These are phyloP conservation scores for Cepphus grylle DNA, from an alignment of 2,113 vertebrate genomes.

Conservation along the genomic window DNA sequence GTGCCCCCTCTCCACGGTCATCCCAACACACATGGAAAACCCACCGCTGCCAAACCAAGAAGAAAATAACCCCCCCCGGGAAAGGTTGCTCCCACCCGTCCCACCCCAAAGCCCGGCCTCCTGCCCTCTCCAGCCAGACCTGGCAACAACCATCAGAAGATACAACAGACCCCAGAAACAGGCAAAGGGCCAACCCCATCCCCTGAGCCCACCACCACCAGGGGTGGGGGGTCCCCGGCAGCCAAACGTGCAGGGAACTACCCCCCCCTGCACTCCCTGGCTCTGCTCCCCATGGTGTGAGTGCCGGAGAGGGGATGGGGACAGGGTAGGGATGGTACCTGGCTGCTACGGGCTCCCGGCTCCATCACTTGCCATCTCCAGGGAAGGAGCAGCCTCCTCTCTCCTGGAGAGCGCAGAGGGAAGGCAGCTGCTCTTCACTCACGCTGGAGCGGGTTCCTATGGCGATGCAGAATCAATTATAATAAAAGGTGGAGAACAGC, in stretches of 20 bases:
- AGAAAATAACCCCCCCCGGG: no score
- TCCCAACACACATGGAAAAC: background rate
- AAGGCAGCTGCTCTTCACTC: background rate
- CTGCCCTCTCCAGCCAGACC: background rate
- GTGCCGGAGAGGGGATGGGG: background rate
- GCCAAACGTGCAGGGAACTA: rapidly evolving
- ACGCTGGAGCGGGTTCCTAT: constrained; percentile 54
- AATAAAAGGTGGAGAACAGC: constrained; percentile 59
- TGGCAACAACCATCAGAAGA: rapidly evolving
- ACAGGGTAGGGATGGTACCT: background rate
- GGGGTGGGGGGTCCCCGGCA: background rate
- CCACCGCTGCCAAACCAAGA: background rate
- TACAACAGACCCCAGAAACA: rapidly evolving
- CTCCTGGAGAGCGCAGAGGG: background rate
- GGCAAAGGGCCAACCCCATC: background rate
- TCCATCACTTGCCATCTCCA: background rate
- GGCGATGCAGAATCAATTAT: constrained; percentile 49
- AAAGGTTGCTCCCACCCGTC: background rate
- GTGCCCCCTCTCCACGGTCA: rapidly evolving
- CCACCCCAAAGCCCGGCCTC: background rate
- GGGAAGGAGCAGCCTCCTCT: background rate
- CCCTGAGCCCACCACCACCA: rapidly evolving
- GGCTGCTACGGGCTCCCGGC: background rate
- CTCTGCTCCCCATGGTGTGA: background rate
- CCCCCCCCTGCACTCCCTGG: background rate